Evolutionary conservation across 2,888 invertebrate species (phyloP).

Genomic region (Caenorhabditis drosophilae): DNA sequence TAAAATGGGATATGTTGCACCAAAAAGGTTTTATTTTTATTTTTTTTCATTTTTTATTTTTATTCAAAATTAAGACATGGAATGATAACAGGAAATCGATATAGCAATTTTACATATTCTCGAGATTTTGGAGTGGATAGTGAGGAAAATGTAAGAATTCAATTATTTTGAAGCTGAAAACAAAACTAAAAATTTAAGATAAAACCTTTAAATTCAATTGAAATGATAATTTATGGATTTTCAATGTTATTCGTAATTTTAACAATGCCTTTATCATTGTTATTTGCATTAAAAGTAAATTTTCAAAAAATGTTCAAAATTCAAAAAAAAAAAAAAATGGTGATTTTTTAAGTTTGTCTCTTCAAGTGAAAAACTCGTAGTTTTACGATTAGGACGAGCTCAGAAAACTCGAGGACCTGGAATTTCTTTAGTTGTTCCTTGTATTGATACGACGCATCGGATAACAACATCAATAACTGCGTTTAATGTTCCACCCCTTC

Average conservation of each 20-base stretch:
- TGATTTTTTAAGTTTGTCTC: slow-evolving; percentile 60
- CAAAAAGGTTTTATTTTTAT: slow-evolving; percentile 32
- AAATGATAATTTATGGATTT: slow-evolving; percentile 42
- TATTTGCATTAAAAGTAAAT: slow-evolving; percentile 63
- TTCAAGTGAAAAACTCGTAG: slow-evolving; percentile 61
- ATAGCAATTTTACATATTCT: slow-evolving; percentile 45
- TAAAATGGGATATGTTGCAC: slow-evolving; percentile 52
- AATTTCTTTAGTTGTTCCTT: slow-evolving; percentile 70
- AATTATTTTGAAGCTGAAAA: background rate
- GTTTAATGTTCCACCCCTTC: slow-evolving; percentile 72
- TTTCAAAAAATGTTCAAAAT: slow-evolving; percentile 34
- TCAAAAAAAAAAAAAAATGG: background rate
- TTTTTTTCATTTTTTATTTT: background rate
- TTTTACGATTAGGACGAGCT: slow-evolving; percentile 66
- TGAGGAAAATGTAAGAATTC: slow-evolving; percentile 19
- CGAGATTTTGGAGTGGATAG: slow-evolving; percentile 32
- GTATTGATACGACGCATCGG: slow-evolving; percentile 67
- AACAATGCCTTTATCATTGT: slow-evolving; percentile 64
- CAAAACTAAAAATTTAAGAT: background rate
- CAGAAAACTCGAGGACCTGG: slow-evolving; percentile 68
- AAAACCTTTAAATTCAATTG: slow-evolving; percentile 15
- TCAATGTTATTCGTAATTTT: slow-evolving; percentile 52
- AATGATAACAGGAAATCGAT: slow-evolving; percentile 31
- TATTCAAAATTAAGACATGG: slow-evolving; percentile 27
- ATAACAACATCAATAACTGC: slow-evolving; percentile 71